phyloP scores from a whole-genome alignment of 2,797 vertebrate species.

The Sebastes nivosus region DNA sequence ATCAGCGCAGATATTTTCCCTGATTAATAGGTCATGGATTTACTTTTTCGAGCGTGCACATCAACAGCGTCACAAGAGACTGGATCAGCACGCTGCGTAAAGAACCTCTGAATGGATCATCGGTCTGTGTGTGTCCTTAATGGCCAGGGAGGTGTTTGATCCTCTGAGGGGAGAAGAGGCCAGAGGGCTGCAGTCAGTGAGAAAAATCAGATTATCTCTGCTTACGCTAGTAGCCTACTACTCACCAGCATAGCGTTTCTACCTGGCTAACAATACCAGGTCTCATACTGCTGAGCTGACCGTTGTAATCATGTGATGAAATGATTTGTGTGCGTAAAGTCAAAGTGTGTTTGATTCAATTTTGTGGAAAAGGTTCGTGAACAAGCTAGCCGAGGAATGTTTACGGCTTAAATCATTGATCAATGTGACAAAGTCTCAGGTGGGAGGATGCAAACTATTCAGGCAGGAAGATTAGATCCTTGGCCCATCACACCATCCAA shows the following conservation, averaged over 20 bases:
- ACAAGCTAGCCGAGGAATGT: slow-evolving; percentile 29
- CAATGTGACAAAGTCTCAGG: slow-evolving; percentile 47
- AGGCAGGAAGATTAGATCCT: slow-evolving; percentile 62
- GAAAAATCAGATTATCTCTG: slow-evolving; percentile 72
- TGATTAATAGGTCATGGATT: neutral
- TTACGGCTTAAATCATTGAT: slow-evolving; percentile 54
- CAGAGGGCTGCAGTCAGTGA: slow-evolving; percentile 54
- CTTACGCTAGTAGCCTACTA: slow-evolving; percentile 53
- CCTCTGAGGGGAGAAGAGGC: slow-evolving; percentile 42
- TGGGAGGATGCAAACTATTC: slow-evolving; percentile 64
- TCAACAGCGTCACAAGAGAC: slow-evolving; percentile 36
- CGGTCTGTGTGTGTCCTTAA: slow-evolving; percentile 58
- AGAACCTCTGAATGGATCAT: slow-evolving; percentile 60
- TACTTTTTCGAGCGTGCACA: slow-evolving; percentile 20
- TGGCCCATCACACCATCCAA: slow-evolving; percentile 48
- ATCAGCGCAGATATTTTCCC: rapidly evolving
- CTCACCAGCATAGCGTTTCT: slow-evolving; percentile 48
- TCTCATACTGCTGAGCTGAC: slow-evolving; percentile 51
- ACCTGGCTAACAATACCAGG: slow-evolving; percentile 60
- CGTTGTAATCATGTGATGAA: slow-evolving; percentile 59
- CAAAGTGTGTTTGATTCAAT: slow-evolving; percentile 37
- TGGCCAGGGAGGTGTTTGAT: slow-evolving; percentile 84
- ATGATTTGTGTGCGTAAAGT: slow-evolving; percentile 30
- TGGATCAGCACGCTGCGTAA: slow-evolving; percentile 47
- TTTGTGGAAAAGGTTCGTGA: slow-evolving; percentile 11